Conservation (phyloP, 2,113 vertebrate genomes). For the Theristicus caerulescens region DNA sequence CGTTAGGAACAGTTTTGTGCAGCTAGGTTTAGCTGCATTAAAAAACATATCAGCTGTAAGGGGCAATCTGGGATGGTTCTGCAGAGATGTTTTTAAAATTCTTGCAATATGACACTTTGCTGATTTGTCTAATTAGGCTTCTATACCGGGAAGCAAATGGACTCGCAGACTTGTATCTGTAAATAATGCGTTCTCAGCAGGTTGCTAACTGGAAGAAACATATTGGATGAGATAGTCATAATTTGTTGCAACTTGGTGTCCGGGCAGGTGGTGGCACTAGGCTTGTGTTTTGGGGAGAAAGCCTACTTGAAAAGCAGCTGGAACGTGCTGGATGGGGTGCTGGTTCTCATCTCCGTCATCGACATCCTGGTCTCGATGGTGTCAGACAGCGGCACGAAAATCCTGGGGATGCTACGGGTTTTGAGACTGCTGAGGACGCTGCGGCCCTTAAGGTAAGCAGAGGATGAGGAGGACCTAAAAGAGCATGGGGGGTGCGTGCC, state of each 20-base stretch:
- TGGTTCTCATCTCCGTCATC: conserved; percentile 94
- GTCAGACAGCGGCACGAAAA: conserved; percentile 93
- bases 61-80: not conserved
- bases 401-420: conserved; percentile 94
- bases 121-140: conserved; percentile 40
- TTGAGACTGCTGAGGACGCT: conserved; percentile 92
- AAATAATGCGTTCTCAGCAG: not conserved
- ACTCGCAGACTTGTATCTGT: conserved; percentile 2
- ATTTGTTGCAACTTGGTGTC: conserved; percentile 54
- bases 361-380: conserved; percentile 96
- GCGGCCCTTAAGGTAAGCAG: conserved; percentile 86
- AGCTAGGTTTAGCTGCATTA: conserved; percentile 20
- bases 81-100: conserved; percentile 9
- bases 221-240: not conserved
- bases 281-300: conserved; percentile 91
- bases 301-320: conserved; percentile 95
- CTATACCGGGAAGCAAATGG: conserved; percentile 28
- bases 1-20: not conserved
- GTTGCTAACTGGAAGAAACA: not conserved
- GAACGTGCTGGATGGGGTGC: conserved; percentile 94
- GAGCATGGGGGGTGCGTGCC: not conserved
- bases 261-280: conserved; percentile 89
- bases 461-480: not conserved
- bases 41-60: conserved; percentile 30
- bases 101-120: not conserved